These are phyloP conservation scores for Blomia tropicalis DNA, from an alignment of 2,888 invertebrate genomes.

Conservation along the genomic window DNA sequence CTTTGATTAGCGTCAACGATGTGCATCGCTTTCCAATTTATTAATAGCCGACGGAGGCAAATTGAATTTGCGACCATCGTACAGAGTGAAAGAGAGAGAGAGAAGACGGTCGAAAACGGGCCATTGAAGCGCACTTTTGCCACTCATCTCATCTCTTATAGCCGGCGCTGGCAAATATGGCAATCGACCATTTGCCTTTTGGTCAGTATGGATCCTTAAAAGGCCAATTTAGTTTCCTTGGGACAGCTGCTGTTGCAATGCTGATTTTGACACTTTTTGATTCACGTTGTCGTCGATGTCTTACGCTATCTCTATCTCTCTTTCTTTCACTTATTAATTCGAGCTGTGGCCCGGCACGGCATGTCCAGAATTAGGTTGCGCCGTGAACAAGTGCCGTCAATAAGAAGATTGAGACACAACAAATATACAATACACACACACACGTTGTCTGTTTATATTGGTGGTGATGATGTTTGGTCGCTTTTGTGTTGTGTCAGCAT, in stretches of 20 bases:
- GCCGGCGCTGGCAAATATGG: not conserved
- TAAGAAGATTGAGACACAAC: too few species aligned
- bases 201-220: not conserved
- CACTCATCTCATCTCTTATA: not conserved
- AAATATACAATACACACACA: not conserved
- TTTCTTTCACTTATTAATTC: not conserved
- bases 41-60: constrained; percentile 6
- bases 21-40: constrained; percentile 11
- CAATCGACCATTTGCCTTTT: not conserved
- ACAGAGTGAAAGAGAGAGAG: too few species aligned
- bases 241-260: constrained; percentile 11
- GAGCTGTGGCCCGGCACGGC: too few species aligned
- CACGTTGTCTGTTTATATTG: not conserved
- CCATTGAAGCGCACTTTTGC: not conserved
- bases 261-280: constrained; percentile 15
- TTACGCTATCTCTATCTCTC: not conserved
- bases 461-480: not conserved
- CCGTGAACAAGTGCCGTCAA: not conserved
- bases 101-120: too few species aligned
- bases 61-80: constrained; percentile 11
- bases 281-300: constrained; percentile 14
- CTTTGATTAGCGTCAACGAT: not conserved
- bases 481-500: constrained; percentile 2
- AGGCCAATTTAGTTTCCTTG: constrained; percentile 1
- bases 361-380: not conserved